These are phyloP conservation scores for Erebia ligea DNA, from an alignment of 2,888 invertebrate species.

Conservation along the genomic window DNA sequence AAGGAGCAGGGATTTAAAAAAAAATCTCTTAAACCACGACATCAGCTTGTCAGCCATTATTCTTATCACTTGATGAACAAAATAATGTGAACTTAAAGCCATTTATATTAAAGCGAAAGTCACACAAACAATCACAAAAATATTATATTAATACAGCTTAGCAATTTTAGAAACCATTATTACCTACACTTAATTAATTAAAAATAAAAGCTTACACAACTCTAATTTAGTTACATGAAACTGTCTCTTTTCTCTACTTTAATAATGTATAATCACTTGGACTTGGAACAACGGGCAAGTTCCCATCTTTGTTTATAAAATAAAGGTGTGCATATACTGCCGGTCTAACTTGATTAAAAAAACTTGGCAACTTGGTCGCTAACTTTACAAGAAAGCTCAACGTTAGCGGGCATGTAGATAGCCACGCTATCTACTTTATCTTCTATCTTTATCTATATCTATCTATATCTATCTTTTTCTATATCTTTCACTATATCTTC, in stretches of 20 bases:
- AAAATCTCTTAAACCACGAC: no score
- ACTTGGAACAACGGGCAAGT: constrained; percentile 41
- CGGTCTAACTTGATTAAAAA: neutral
- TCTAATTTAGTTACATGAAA: constrained; percentile 55
- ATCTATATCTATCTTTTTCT: no score
- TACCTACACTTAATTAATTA: constrained; percentile 44
- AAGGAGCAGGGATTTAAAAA: no score
- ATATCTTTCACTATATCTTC: no score
- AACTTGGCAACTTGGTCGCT: no score
- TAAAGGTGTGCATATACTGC: constrained; percentile 30
- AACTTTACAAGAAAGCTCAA: no score
- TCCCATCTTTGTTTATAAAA: constrained; percentile 48
- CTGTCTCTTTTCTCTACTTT: constrained; percentile 59
- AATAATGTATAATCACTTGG: constrained; percentile 45
- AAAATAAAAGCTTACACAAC: constrained; percentile 55
- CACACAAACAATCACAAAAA: constrained; percentile 22
- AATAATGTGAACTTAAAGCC: neutral
- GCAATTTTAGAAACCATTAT: constrained; percentile 35
- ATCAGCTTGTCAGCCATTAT: neutral
- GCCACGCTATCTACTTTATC: no score
- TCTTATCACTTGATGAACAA: neutral
- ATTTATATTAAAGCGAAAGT: constrained; percentile 26
- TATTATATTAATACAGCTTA: constrained; percentile 10
- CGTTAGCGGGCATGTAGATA: no score
- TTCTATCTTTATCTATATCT: no score